Evolutionary conservation across 1,140 invertebrate genomes (phyloP), one percentile per base, ranked within the genome.

Genomic region (Harpegnathos saltator): DNA sequence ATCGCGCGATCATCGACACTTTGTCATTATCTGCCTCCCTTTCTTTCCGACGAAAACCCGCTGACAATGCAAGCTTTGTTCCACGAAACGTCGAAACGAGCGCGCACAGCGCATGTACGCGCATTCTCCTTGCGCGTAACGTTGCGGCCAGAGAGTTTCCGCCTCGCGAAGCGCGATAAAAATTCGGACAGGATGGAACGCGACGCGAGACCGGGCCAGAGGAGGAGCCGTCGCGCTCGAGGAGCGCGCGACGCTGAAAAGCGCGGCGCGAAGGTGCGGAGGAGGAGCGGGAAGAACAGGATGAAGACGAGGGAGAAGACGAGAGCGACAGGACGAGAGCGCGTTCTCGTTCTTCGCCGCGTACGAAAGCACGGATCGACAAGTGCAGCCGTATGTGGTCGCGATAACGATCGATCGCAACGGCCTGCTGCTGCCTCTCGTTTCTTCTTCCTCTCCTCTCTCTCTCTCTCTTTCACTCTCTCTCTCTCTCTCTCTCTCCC

Each of bases 401-500:
- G 29, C 52, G 77, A 82, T 86, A 85, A 72, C 56, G 80, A 87
- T 86, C 85, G 85, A 80, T 75, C 56, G 26, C 78, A 22, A 52
- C 44, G 62, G 62, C 38, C 22, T 4, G 29, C 1, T n/a, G n/a
- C n/a, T n/a, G n/a, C n/a, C 38, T 38, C 33, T 59, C 54, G 52
- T 65, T 75, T 75, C 82, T 84, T 73, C 59, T 44, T 44, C 68
- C 73, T 63, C 44, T n/a, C n/a, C n/a, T n/a, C n/a, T 38, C 59
- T 63, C 26, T 66, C 59, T 38, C 54, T 38, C 44, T 24, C 48
- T 84, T 74, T 33, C 78, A 52, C 78, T n/a, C n/a, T n/a, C n/a
- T n/a, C n/a, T n/a, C 65, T 74, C 66, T 77, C 54, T 33, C 58
- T 38, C 59, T 63, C 26, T 66, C 59, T 38, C 54, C 48, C 44